Base-by-base conservation (phyloP, 2,888 invertebrate species). In the Mayetiola destructor region DNA sequence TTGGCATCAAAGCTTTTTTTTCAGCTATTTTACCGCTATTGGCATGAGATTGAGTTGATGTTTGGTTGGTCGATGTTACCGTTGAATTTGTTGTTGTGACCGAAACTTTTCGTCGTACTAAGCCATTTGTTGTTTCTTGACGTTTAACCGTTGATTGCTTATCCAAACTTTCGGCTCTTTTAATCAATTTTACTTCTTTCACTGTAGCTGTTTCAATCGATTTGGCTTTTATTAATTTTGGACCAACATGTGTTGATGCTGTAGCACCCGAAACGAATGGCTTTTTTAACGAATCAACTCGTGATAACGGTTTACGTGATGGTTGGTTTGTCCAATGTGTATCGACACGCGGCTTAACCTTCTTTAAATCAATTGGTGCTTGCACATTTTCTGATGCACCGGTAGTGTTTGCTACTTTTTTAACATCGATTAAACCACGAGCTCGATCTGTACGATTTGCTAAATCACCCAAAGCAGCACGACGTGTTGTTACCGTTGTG, bases 391-490 rank as follows among this genome's bases (percentile, higher is more conserved):
- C 48, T 16, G 2, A n/a, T 4, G 48, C 23, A 48, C 37, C 37
- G n/a, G 14, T 48, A 23, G 16, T 12, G 27, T 12, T 48, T 2
- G 27, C 12, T 1, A n/a, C 2, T 27, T 48, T 48, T 48, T 48
- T 48, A n/a, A n/a, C n/a, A 14, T 48, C 48, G 16, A n/a, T 48
- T 12, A 48, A 27, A n/a, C 14, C 4, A 6, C 48, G 48, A n/a
- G 48, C 2, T 9, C 27, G 23, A n/a, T 48, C 48, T 16, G 74
- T 75, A 59, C 72, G 73, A 64, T 77, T 77, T 27, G 76, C 74
- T 55, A 77, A 67, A 63, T 77, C 77, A 4, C 76, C 76, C 36
- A 77, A 65, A 16, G 74, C 77, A 21, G 76, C 69, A 61, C 77
- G 67, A 6, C 37, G 37, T 37, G 53, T 57, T 57, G 55, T n/a